These are phyloP conservation scores for Lerista edwardsae DNA, from an alignment of 2,797 vertebrate species.

Conservation along the genomic window DNA sequence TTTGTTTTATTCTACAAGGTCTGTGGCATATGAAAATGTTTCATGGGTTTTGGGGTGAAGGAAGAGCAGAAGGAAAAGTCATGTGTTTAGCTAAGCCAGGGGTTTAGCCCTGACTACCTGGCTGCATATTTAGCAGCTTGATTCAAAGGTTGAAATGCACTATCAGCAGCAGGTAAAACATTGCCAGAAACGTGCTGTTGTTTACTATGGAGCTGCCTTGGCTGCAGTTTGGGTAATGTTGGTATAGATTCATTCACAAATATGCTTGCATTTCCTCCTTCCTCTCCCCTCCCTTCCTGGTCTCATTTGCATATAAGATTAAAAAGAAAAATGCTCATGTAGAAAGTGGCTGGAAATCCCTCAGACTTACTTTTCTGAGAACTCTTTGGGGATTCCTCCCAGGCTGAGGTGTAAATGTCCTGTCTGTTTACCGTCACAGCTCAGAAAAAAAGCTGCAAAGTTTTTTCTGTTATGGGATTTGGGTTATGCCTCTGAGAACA, in stretches of 20 bases:
- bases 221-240: slow-evolving; percentile 64
- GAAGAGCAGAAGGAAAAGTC: slow-evolving; percentile 52
- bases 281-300: slow-evolving; percentile 67
- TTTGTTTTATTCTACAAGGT: slow-evolving; percentile 46
- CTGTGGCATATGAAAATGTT: slow-evolving; percentile 40
- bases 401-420: slow-evolving; percentile 62
- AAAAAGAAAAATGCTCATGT: slow-evolving; percentile 82
- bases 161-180: slow-evolving; percentile 58
- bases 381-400: slow-evolving; percentile 67
- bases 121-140: slow-evolving; percentile 59
- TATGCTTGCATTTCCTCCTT: slow-evolving; percentile 71
- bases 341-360: slow-evolving; percentile 75
- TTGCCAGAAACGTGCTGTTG: slow-evolving; percentile 42
- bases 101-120: slow-evolving; percentile 62
- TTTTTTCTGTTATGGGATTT: slow-evolving; percentile 85
- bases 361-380: slow-evolving; percentile 65
- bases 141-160: slow-evolving; percentile 61
- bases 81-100: too few relatives aligned
- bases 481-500: slow-evolving; percentile 92
- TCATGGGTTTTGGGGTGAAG: slow-evolving; percentile 21
- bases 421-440: slow-evolving; percentile 62
- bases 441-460: slow-evolving; percentile 83
- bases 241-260: slow-evolving; percentile 84
- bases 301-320: slow-evolving; percentile 91
- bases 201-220: slow-evolving; percentile 43